These are phyloP conservation scores for Periophthalmus magnuspinnatus DNA, from an alignment of 2,797 vertebrate species.

Conservation along the genomic window DNA sequence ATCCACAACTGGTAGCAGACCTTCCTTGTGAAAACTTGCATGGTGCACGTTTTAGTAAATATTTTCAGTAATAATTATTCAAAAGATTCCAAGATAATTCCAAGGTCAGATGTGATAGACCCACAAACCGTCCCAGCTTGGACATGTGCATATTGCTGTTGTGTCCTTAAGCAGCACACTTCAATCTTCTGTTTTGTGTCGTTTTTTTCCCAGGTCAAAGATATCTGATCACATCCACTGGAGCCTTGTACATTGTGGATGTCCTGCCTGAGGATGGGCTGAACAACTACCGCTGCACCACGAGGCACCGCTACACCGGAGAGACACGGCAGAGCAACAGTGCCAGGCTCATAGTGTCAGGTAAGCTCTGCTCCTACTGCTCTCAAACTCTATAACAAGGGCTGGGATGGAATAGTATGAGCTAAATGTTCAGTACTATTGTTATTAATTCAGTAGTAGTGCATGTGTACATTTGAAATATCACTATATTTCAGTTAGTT, in stretches of 20 bases:
- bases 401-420: no score
- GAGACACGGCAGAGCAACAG: conserved; percentile 99
- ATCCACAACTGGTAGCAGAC: no score
- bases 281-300: conserved; percentile 98
- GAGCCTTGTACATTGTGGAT: conserved; percentile 99
- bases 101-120: not conserved
- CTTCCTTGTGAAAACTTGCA: no score
- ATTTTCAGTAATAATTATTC: no score
- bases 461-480: not conserved
- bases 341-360: conserved; percentile 95
- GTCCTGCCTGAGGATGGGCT: conserved; percentile 98
- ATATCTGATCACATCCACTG: conserved; percentile 98
- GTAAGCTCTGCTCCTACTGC: conserved; percentile 63
- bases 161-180: no score
- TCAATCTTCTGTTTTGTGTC: not conserved
- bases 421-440: no score
- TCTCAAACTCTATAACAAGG: not conserved
- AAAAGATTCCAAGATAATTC: not conserved
- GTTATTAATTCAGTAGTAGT: no score
- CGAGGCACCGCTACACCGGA: conserved; percentile 95
- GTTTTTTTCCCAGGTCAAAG: conserved; percentile 87
- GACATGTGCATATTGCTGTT: no score
- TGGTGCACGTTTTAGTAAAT: no score
- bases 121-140: not conserved
- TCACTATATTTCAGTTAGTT: not conserved